Evolutionary conservation across 2,888 invertebrate species (phyloP).

Genomic region (Philopedon plagiatum): DNA sequence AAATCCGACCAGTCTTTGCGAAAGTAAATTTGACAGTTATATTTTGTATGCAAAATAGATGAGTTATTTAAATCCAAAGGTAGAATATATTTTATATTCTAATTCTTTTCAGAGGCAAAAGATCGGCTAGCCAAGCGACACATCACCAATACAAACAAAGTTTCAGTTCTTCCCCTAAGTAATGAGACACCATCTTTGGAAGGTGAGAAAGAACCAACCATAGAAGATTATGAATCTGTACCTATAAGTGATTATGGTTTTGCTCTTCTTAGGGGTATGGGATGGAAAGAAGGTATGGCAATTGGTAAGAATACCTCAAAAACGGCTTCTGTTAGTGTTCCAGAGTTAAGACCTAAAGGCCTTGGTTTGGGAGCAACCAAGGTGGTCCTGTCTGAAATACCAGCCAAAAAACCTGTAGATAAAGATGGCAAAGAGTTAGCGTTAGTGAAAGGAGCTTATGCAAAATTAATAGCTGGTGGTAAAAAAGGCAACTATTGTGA

Average conservation of each 20-base stretch:
- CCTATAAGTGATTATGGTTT: conserved; percentile 88
- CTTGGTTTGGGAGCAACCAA: conserved; percentile 94
- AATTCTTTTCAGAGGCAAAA: conserved; percentile 59
- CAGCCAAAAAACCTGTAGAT: conserved; percentile 62
- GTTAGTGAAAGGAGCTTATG: conserved; percentile 82
- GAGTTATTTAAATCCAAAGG: no score
- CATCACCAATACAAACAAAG: conserved; percentile 54
- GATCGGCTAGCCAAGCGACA: conserved; percentile 62
- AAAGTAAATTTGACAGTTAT: no score
- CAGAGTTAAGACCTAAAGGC: conserved; percentile 89
- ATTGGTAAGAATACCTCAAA: conserved; percentile 73
- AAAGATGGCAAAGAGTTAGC: conserved; percentile 79
- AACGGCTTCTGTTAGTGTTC: conserved; percentile 71
- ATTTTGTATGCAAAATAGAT: no score
- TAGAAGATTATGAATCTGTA: conserved; percentile 79
- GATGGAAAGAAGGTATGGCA: conserved; percentile 82
- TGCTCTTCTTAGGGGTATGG: conserved; percentile 93
- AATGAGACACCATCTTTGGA: conserved; percentile 74
- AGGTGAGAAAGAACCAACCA: conserved; percentile 75
- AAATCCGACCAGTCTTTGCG: no score
- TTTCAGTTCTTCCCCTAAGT: conserved; percentile 74
- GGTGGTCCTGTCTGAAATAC: conserved; percentile 67
- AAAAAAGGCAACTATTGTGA: conserved; percentile 86
- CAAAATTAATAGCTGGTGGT: conserved; percentile 83
- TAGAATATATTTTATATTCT: not conserved